Conservation (phyloP, 2,113 vertebrate genomes). For the Oryzias melastigma region DNA sequence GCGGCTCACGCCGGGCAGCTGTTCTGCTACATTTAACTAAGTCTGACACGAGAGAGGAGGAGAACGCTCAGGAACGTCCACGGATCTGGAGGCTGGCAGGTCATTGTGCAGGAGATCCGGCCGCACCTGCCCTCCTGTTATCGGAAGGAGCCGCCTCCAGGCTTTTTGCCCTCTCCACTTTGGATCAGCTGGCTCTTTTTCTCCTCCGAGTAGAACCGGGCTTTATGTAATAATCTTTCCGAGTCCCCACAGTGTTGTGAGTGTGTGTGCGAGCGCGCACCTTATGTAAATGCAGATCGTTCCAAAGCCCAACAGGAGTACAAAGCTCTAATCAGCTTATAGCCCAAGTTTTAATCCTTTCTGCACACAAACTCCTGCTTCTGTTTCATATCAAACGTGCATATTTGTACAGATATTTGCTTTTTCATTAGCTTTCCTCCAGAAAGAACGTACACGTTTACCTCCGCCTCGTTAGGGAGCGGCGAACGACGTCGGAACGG, state of each 20-base stretch:
- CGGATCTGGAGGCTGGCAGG: constrained; percentile 39
- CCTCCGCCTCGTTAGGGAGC: constrained; percentile 7
- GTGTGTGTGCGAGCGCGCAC: constrained; percentile 39
- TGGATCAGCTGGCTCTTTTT: constrained; percentile 47
- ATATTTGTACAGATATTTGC: constrained; percentile 61
- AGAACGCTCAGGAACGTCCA: constrained; percentile 6
- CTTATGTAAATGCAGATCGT: constrained; percentile 70
- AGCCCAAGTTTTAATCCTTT: constrained; percentile 70
- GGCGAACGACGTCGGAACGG: not conserved
- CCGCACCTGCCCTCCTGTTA: constrained; percentile 32
- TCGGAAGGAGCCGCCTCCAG: constrained; percentile 33
- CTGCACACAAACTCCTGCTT: constrained; percentile 63
- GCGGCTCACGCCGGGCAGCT: constrained; percentile 53
- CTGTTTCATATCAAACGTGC: constrained; percentile 59
- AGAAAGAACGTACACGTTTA: constrained; percentile 21
- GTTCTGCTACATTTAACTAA: constrained; percentile 68
- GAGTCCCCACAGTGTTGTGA: constrained; percentile 33
- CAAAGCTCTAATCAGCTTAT: constrained; percentile 74
- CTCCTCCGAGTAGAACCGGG: constrained; percentile 52
- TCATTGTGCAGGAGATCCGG: constrained; percentile 33
- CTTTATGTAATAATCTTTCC: constrained; percentile 65
- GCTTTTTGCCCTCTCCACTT: constrained; percentile 37
- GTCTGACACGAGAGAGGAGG: constrained; percentile 37
- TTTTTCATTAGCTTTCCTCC: constrained; percentile 37
- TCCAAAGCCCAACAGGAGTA: constrained; percentile 63